Base-by-base conservation (phyloP, 2,113 vertebrate species). In the Falcunculus frontatus region DNA sequence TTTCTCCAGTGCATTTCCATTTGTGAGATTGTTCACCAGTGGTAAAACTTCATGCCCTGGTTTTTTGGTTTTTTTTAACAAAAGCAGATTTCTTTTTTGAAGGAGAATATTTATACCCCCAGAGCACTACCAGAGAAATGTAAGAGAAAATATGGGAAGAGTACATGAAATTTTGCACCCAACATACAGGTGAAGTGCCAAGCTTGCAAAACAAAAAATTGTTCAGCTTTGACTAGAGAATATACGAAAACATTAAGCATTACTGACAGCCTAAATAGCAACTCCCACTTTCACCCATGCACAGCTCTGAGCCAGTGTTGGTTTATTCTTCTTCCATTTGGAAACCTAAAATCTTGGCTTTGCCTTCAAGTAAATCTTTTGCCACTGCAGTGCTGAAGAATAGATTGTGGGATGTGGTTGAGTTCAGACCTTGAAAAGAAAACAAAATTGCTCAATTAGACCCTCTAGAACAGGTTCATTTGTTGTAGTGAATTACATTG, bases 361-460 rank as follows among this genome's bases (percentile, higher is more conserved):
- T 41, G 21, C 47, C 89, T 96, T 86, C 44, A 79, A 4, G 16
- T 87, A 87, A 87, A 60, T 78, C 26, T 70, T 89, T 77, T 93
- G 55, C 75, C 72, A 63, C 93, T 92, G 60, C 7, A 9, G 44
- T 70, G 47, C 79, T 86, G 74, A 84, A 92, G 91, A 95, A 87
- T 69, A 63, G 35, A 49, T 90, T 97, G 70, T 35, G 27, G 46
- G 93, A 77, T 92, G 67, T 80, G 76, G 76, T 47, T 74, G 80
- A 96, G 93, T 96, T 96, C 60, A 85, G 73, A 78, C 78, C 85
- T 96, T 95, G 35, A 77, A 94, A 94, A 87, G 82, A 95, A 97
- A 97, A 88, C 80, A 94, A 91, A 98, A 96, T 96, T 91, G 82
- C 72, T 96, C 95, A 95, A 44, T 97, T 97, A 97, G 73, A 91